Base-by-base conservation (phyloP, 2,888 invertebrate genomes). In the Eupithecia pulchellata region DNA sequence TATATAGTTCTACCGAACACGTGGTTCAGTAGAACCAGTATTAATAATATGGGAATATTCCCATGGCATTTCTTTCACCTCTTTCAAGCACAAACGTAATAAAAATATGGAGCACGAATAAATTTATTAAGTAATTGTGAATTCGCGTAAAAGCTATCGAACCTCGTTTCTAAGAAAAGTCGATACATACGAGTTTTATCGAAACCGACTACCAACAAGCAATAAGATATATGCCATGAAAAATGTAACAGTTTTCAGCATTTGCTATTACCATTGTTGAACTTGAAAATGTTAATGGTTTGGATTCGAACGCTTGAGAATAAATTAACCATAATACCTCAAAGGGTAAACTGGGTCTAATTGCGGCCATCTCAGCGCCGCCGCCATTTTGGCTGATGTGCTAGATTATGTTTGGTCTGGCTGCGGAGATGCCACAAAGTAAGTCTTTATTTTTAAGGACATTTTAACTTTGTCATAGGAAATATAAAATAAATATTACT, bases 341-440 rank as follows among this genome's bases (percentile, higher is more conserved):
- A 70, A 64, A 68, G 73, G 68, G 67, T 73, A 68, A 71, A 64
- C 72, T 68, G 64, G 67, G 55, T 67, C 36, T 76, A 74, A 76
- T 76, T 74, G 71, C 70, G 76, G 76, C 73, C 74, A 70, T 73
- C 71, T 76, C 64, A 62, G 68, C 66, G 66, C 63, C 68, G 66
- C 8, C 66, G 55, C 55, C 62, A 36, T 52, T 34, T 29, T 52
- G 32, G n/a, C 32, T 61, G 42, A n/a, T 8, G 42, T 42, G 20
- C 32, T 17, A 29, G 55, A 17, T 25, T 17, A 29, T 17, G 14
- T 14, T 14, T 0, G 2, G 55, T 57, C 13, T 61, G 32, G 11
- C 30, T 32, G 20, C 30, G 4, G 30, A 58, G 17, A 58, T 30
- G 32, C 13, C 20, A 47, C 47, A 20, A 20, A 47, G 47, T 11